Evolutionary conservation across 1,140 invertebrate genomes (phyloP).

Genomic region (Coenobita brevimanus): DNA sequence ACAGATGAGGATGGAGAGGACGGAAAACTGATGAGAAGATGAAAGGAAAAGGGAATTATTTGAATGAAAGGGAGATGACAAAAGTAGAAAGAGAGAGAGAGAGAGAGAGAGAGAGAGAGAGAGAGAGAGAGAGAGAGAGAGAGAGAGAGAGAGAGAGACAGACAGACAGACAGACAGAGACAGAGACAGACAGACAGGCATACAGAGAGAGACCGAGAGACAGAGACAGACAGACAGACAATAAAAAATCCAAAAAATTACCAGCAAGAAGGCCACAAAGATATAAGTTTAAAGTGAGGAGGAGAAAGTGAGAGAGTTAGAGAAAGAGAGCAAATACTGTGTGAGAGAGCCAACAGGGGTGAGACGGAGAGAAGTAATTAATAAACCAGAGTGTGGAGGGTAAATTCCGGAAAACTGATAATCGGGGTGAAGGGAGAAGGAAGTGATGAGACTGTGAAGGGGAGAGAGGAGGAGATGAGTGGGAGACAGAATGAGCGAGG

Average conservation of each 20-base stretch:
- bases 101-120: background rate
- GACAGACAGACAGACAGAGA: conserved; percentile 10
- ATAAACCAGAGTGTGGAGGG: too few species aligned
- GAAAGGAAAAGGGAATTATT: background rate
- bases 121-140: conserved; percentile 3
- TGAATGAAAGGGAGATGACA: too few species aligned
- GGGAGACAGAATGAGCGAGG: too few species aligned
- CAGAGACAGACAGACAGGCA: conserved; percentile 3
- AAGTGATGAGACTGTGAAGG: too few species aligned
- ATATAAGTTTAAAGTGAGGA: background rate
- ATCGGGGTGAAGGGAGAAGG: too few species aligned
- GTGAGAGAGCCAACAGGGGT: background rate
- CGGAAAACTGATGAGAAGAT: too few species aligned
- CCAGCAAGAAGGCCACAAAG: background rate
- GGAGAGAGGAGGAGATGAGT: too few species aligned
- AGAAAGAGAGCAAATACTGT: background rate
- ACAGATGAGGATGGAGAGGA: too few species aligned
- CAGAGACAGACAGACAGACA: too few species aligned
- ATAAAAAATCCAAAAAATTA: too few species aligned
- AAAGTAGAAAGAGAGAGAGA: too few species aligned
- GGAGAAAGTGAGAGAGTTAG: background rate
- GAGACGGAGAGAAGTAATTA: background rate
- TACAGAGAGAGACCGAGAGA: background rate
- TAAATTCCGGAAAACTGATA: too few species aligned
- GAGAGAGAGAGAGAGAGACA: conserved; percentile 2